These are phyloP conservation scores for Amphiprion clarkii DNA, from an alignment of 2,797 vertebrate genomes.

Conservation along the genomic window DNA sequence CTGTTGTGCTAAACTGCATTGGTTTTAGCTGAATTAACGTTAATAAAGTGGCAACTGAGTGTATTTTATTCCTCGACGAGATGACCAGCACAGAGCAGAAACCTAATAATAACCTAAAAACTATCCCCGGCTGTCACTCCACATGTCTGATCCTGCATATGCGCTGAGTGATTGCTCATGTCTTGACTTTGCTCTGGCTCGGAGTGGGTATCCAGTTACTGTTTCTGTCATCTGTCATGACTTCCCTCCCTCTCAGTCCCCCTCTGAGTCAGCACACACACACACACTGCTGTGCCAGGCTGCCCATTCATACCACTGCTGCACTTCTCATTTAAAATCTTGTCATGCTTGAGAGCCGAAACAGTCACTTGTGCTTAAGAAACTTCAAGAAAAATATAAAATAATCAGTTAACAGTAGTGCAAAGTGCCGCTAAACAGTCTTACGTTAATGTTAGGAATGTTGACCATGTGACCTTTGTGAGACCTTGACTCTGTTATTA, in stretches of 20 bases:
- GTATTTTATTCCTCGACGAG: background rate
- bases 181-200: slow-evolving; percentile 31
- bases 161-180: background rate
- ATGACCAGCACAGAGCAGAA: background rate
- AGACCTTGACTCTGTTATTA: background rate
- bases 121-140: too few relatives aligned
- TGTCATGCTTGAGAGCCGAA: slow-evolving; percentile 15
- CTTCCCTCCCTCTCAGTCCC: slow-evolving; percentile 7
- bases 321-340: slow-evolving; percentile 42
- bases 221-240: slow-evolving; percentile 37
- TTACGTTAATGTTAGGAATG: background rate
- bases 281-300: slow-evolving; percentile 19
- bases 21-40: background rate
- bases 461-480: slow-evolving; percentile 13
- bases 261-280: slow-evolving; percentile 23
- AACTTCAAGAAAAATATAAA: background rate
- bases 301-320: slow-evolving; percentile 49
- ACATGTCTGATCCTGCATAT: background rate
- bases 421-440: background rate
- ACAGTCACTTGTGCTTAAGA: background rate
- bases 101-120: background rate
- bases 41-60: background rate
- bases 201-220: slow-evolving; percentile 43
- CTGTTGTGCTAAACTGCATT: background rate
- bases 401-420: background rate